phyloP scores from a whole-genome alignment of 2,113 vertebrate genomes.

The Rhea pennata region DNA sequence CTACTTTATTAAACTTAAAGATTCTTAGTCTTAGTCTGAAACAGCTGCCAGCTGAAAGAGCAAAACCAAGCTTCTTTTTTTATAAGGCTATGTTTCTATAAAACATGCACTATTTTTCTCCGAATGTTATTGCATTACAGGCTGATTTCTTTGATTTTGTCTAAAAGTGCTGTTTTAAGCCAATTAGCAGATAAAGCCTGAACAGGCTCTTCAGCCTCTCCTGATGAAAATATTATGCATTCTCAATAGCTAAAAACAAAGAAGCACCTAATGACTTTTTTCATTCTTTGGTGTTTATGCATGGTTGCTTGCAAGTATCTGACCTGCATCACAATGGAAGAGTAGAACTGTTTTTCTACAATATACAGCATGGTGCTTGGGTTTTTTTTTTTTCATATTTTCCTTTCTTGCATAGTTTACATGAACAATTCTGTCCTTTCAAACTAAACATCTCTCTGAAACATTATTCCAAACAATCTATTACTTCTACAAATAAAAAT shows the following conservation, averaged over 20 bases:
- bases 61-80: conserved; percentile 7
- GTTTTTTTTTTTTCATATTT: not conserved
- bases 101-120: conserved; percentile 55
- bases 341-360: not conserved
- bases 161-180: conserved; percentile 8
- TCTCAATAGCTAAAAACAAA: not conserved
- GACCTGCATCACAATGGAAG: not conserved
- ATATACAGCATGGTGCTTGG: not conserved
- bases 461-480: not conserved
- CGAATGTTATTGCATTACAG: conserved; percentile 44
- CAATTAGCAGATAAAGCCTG: conserved; percentile 38
- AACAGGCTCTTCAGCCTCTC: conserved; percentile 1
- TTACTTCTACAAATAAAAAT: not conserved
- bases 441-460: not conserved
- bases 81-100: not conserved
- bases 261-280: not conserved
- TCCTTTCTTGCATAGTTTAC: not conserved
- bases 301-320: not conserved
- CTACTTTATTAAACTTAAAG: not conserved
- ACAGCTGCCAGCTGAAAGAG: conserved; percentile 16
- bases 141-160: not conserved
- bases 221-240: not conserved
- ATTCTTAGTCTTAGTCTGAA: conserved; percentile 31
- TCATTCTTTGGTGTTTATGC: not conserved
- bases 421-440: not conserved